phyloP scores from a whole-genome alignment of 2,797 vertebrate genomes.

The Nannoperca obscura region DNA sequence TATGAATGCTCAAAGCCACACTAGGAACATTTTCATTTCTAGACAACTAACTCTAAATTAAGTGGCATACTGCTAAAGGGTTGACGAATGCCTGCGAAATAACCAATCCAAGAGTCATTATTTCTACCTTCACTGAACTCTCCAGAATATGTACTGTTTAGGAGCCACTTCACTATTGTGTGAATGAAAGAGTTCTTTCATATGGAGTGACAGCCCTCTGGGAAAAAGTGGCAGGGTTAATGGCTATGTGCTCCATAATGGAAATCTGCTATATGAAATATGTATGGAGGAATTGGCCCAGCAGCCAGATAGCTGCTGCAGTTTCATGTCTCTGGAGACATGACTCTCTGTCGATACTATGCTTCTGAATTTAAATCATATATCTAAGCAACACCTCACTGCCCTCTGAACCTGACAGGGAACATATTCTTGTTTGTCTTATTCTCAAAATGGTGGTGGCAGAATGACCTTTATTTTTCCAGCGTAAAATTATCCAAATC shows the following conservation, averaged over 20 bases:
- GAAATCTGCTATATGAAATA: constrained; percentile 75
- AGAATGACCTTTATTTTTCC: not conserved
- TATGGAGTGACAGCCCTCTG: constrained; percentile 55
- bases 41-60: constrained; percentile 9
- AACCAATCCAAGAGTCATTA: constrained; percentile 32
- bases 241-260: constrained; percentile 53
- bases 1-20: constrained; percentile 24
- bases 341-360: not conserved
- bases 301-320: constrained; percentile 52
- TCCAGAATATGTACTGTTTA: constrained; percentile 18
- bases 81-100: constrained; percentile 16
- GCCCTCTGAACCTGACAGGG: constrained; percentile 6
- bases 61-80: not conserved
- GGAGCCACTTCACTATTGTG: constrained; percentile 26
- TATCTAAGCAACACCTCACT: constrained; percentile 18
- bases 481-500: not conserved
- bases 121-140: constrained; percentile 18
- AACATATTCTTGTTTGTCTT: not conserved
- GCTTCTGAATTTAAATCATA: constrained; percentile 33
- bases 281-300: constrained; percentile 62
- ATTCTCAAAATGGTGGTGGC: not conserved
- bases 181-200: constrained; percentile 47
- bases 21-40: constrained; percentile 1
- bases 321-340: constrained; percentile 45
- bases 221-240: constrained; percentile 54